A percentile compares a stretch with the other conserved stretches of the same genome.
phyloP scores from a whole-genome alignment of 1,140 invertebrate species.

The Sarcophaga peregrina region DNA sequence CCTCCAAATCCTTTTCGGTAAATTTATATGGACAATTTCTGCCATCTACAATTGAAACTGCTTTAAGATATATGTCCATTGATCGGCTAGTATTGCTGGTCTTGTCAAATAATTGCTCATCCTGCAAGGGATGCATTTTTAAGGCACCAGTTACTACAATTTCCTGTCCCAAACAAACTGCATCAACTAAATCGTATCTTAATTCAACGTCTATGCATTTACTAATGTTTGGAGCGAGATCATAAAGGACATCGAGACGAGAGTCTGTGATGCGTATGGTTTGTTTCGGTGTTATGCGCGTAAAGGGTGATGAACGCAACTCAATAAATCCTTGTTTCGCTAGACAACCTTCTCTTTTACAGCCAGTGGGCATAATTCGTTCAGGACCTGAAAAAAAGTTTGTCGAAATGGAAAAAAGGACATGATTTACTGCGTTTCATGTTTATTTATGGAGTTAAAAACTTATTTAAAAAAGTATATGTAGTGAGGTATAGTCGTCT shows the following conservation, averaged over 20 bases:
- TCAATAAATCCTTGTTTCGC: constrained; percentile 55
- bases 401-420: background rate
- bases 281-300: constrained; percentile 52
- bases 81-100: background rate
- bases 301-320: constrained; percentile 56
- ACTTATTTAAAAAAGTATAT: background rate
- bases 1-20: constrained; percentile 52
- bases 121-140: constrained; percentile 62
- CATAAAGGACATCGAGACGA: constrained; percentile 47
- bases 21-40: constrained; percentile 48
- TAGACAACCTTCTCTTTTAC: constrained; percentile 52
- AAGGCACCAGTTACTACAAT: constrained; percentile 86
- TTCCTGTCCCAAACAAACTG: constrained; percentile 88
- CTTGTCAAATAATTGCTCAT: constrained; percentile 39
- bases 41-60: constrained; percentile 50
- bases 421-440: too few relatives aligned
- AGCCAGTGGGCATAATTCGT: constrained; percentile 52
- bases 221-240: constrained; percentile 45
- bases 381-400: constrained; percentile 41
- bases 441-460: too few relatives aligned
- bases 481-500: background rate
- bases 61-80: constrained; percentile 53
- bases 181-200: constrained; percentile 85
- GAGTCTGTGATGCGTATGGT: constrained; percentile 58
- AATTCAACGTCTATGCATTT: constrained; percentile 80